Evolutionary conservation across 2,888 invertebrate species (phyloP).

Genomic region (Sarcophaga carnaria): DNA sequence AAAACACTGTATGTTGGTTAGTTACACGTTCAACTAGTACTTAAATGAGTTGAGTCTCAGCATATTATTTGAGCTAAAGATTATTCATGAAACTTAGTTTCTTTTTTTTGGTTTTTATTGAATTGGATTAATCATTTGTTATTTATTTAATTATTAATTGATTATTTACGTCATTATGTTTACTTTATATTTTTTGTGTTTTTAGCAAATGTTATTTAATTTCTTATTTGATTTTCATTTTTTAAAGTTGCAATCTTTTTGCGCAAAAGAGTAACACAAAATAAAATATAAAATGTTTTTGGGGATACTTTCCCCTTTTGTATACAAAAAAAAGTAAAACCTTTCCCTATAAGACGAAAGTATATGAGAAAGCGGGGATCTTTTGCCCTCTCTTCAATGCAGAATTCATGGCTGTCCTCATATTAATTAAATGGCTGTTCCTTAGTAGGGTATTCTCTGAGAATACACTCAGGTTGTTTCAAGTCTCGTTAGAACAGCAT

Average conservation of each 20-base stretch:
- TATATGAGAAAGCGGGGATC: too few species aligned
- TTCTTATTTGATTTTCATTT: neutral
- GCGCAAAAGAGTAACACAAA: conserved; percentile 78
- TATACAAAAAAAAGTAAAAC: too few species aligned
- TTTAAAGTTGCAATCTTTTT: conserved; percentile 77
- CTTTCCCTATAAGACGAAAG: too few species aligned
- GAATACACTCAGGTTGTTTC: too few species aligned
- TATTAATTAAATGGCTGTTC: too few species aligned
- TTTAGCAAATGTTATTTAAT: neutral
- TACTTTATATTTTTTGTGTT: neutral
- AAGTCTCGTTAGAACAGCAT: too few species aligned
- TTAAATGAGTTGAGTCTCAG: neutral
- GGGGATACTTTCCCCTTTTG: too few species aligned
- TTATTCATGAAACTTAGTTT: conserved; percentile 5
- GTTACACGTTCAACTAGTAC: conserved; percentile 54
- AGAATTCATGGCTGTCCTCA: too few species aligned
- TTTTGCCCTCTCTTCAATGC: too few species aligned
- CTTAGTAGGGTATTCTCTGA: too few species aligned
- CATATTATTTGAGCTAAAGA: neutral
- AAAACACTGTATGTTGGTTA: conserved; percentile 41
- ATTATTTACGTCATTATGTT: conserved; percentile 46
- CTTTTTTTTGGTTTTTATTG: conserved; percentile 4
- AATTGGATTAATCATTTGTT: conserved; percentile 21
- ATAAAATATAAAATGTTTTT: conserved; percentile 51
- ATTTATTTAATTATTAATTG: conserved; percentile 15